Base-by-base conservation (phyloP, 1,140 invertebrate species). In the Pogonognathellus flavescens region DNA sequence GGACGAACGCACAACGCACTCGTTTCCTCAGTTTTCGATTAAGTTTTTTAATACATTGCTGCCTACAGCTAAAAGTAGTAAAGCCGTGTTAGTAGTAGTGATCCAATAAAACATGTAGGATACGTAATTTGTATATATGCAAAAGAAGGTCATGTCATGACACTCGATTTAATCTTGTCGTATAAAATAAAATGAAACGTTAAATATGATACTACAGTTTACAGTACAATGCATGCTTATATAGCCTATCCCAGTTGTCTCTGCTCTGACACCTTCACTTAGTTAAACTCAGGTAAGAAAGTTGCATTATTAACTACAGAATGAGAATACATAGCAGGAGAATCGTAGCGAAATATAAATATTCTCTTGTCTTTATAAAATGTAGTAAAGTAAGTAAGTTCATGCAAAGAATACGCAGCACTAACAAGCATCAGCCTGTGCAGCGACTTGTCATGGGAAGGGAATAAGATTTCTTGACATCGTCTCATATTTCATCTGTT, bases 401-500 rank as follows among this genome's bases (percentile, higher is more conserved):
- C 31, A 41, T 41, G 31, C 31, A 41, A 1, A 41, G 31, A 41
- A 41, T 41, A 41, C 70, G 41, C 31, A 25, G 14, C 31, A 50
- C 70, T 76, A 76, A 76, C 41, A 76, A 76, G 70, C 70, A 41
- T 76, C 25, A 76, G 31, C 70, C 70, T n/a, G 25, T 41, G n/a
- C 70, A 49, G 22, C 70, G 70, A 76, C 70, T 49, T 76, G 70
- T 76, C 70, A 76, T 81, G 80, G 80, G 52, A 81, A 81, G 52
- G 53, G 80, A 76, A 76, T 76, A 50, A 76, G 70, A 76, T 76
- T 76, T 76, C 70, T 76, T 76, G 70, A 76, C 70, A 76, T 76
- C 70, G 49, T 76, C 80, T 81, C 80, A 81, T 81, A 81, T 81
- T 81, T 81, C 80, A 81, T 81, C 80, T 81, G 50, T 55, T 57